These are phyloP conservation scores for Nothobranchius furzeri DNA, from an alignment of 2,113 vertebrate species.

Conservation along the genomic window DNA sequence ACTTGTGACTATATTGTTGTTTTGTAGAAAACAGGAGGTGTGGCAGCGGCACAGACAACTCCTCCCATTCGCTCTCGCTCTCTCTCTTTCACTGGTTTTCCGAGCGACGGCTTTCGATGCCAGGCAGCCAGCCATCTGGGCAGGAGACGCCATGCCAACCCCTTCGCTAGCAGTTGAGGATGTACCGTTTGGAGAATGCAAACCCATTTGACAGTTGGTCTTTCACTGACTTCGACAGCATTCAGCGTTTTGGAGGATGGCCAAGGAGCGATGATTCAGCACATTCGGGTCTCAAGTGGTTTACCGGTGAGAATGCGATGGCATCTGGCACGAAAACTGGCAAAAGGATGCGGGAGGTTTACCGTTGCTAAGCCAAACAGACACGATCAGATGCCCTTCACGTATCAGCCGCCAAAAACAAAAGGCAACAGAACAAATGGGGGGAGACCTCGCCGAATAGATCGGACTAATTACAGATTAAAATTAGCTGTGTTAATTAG, in stretches of 20 bases:
- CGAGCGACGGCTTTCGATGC: constrained; percentile 70
- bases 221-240: constrained; percentile 48
- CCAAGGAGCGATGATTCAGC: constrained; percentile 75
- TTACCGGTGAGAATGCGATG: constrained; percentile 76
- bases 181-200: constrained; percentile 45
- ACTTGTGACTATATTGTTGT: constrained; percentile 69
- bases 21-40: constrained; percentile 47
- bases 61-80: constrained; percentile 70
- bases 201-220: constrained; percentile 32
- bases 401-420: constrained; percentile 62
- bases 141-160: constrained; percentile 75
- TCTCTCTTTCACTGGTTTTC: constrained; percentile 60
- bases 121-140: constrained; percentile 77
- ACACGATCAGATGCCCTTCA: constrained; percentile 46
- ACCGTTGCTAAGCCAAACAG: constrained; percentile 37
- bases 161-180: constrained; percentile 60
- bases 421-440: constrained; percentile 63
- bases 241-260: constrained; percentile 44
- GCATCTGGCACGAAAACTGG: constrained; percentile 71
- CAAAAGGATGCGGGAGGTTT: constrained; percentile 46
- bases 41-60: constrained; percentile 67
- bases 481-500: constrained; percentile 75
- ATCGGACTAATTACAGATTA: constrained; percentile 72
- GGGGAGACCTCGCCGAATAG: constrained; percentile 49
- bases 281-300: constrained; percentile 72